Evolutionary conservation across 2,113 vertebrate genomes (phyloP), one percentile per base, ranked within the genome.

Genomic region (Antigone vipio): DNA sequence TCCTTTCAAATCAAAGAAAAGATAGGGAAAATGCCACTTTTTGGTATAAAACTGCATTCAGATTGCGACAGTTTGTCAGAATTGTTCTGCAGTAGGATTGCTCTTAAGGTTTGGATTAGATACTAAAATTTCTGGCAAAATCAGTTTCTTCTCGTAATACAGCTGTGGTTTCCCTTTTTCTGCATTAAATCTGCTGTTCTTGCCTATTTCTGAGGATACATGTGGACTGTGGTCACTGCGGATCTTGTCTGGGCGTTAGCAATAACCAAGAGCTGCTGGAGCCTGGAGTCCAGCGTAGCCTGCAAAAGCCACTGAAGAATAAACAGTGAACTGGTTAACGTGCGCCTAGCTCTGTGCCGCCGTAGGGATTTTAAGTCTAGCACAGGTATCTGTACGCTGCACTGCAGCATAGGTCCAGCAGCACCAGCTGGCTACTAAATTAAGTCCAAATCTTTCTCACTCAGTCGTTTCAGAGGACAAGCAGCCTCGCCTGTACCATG

Each of bases 291-390:
- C n/a, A 7, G 26, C 1, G 0, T 4, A n/a, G 49, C 29, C 71
- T 85, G 60, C 45, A 45, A 78, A 69, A 50, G 27, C 40, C 32
- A 4, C 66, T 38, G 35, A 23, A 63, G 62, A 21, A 15, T 23
- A 14, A 84, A 13, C 27, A 24, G 35, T 4, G 0, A 12, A 4
- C 9, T 17, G 24, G 35, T 47, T 29, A 18, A 38, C 2, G 1
- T 13, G 16, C 0, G 0, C 44, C 52, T 34, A 9, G 21, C 59
- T 56, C 42, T 30, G 47, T 50, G 42, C 60, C 52, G n/a, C 47
- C 5, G 0, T 1, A 0, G 42, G 26, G 22, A 4, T 63, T 53
- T 47, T 62, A 34, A 30, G 14, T 24, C 27, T 24, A 3, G 1
- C 47, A 8, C 15, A 9, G 5, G 1, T 53, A 32, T 34, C 17